Evolutionary conservation across 2,888 invertebrate genomes (phyloP).

Genomic region (Eupithecia inturbata): DNA sequence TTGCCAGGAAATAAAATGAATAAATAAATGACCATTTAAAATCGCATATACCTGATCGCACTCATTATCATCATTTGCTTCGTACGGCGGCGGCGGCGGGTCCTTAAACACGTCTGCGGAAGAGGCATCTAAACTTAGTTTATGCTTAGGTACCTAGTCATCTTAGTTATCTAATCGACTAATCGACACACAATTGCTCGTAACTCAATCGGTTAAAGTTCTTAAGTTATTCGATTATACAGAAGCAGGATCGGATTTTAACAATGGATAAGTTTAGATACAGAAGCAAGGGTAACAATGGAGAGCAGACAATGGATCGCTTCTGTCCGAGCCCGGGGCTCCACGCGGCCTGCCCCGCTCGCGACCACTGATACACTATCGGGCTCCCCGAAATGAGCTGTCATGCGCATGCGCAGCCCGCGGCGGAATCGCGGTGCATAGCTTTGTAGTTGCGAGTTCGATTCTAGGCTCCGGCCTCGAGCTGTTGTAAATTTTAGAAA

Average conservation of each 20-base stretch:
- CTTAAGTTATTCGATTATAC: neutral
- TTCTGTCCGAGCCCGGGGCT: constrained; percentile 10
- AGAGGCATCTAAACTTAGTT: neutral
- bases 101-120: constrained; percentile 72
- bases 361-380: constrained; percentile 56
- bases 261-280: constrained; percentile 47
- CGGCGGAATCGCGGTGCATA: neutral
- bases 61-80: constrained; percentile 60
- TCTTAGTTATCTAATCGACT: constrained; percentile 14
- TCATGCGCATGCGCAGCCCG: neutral
- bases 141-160: neutral
- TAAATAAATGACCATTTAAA: constrained; percentile 32
- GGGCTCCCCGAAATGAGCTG: constrained; percentile 39
- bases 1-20: neutral
- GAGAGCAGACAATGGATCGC: constrained; percentile 39
- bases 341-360: constrained; percentile 43
- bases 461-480: neutral
- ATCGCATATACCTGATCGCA: constrained; percentile 56
- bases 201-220: constrained; percentile 43
- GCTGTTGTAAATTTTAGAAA: neutral
- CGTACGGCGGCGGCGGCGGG: constrained; percentile 75
- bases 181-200: constrained; percentile 55
- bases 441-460: constrained; percentile 1
- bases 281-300: constrained; percentile 55
- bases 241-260: constrained; percentile 46